Evolutionary conservation across 2,888 invertebrate genomes (phyloP).

Genomic region (Caenorhabditis panamensis): DNA sequence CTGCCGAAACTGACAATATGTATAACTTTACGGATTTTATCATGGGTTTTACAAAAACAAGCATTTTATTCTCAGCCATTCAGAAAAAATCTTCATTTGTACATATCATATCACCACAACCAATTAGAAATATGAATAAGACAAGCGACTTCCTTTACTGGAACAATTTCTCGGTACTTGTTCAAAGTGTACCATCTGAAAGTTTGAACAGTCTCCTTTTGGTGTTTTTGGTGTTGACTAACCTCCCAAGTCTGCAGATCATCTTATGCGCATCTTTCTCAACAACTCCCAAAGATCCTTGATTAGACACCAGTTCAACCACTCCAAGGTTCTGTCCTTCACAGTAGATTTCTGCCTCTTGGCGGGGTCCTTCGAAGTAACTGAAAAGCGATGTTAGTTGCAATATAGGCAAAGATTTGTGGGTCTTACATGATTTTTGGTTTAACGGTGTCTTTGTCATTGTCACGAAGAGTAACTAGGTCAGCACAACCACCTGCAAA

Average conservation of each 20-base stretch:
- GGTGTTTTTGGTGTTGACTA: too few relatives aligned
- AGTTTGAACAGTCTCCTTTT: background rate
- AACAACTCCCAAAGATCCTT: conserved; percentile 26
- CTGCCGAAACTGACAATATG: conserved; percentile 8
- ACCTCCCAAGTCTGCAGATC: conserved; percentile 43
- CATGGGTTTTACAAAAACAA: too few relatives aligned
- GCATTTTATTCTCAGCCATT: too few relatives aligned
- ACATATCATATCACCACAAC: too few relatives aligned
- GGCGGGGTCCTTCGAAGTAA: conserved; percentile 21
- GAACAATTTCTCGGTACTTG: conserved; percentile 10
- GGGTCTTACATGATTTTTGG: conserved; percentile 20
- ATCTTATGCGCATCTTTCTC: conserved; percentile 8
- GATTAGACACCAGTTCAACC: conserved; percentile 35
- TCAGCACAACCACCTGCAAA: conserved; percentile 25
- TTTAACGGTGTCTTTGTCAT: background rate
- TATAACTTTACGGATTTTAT: background rate
- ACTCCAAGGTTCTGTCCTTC: conserved; percentile 19
- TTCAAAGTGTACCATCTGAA: conserved; percentile 44
- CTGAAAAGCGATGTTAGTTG: conserved; percentile 4
- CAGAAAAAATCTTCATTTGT: too few relatives aligned
- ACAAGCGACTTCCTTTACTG: conserved; percentile 8
- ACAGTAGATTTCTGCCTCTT: conserved; percentile 28
- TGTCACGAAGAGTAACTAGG: conserved; percentile 8
- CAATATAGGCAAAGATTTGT: background rate
- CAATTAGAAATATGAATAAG: conserved; percentile 1